Evolutionary conservation across 2,888 invertebrate species (phyloP).

Genomic region (Ennomos erosarius): DNA sequence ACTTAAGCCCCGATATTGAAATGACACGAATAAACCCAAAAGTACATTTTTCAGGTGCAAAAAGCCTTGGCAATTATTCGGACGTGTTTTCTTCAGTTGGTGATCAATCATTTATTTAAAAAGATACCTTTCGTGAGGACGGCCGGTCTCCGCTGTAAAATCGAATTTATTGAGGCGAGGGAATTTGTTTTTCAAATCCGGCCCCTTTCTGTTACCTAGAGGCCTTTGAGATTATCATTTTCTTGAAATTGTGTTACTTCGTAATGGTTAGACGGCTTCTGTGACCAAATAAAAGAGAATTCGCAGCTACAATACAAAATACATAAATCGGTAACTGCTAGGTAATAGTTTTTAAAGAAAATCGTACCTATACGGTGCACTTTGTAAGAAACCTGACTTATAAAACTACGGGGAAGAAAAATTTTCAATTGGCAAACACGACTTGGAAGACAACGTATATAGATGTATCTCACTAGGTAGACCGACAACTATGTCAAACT

Average conservation of each 20-base stretch:
- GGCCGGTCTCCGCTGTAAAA: conserved; percentile 29
- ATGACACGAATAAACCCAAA: conserved; percentile 21
- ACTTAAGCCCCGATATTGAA: conserved; percentile 5
- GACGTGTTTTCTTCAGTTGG: conserved; percentile 26
- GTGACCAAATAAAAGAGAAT: background rate
- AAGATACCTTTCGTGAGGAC: conserved; percentile 28
- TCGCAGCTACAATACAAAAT: too few relatives aligned
- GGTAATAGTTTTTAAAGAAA: too few relatives aligned
- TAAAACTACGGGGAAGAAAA: too few relatives aligned
- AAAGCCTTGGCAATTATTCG: conserved; percentile 35
- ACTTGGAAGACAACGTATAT: too few relatives aligned
- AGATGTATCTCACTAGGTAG: too few relatives aligned
- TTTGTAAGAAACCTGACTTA: too few relatives aligned
- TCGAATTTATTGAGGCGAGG: conserved; percentile 40
- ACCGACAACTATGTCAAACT: too few relatives aligned
- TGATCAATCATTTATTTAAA: conserved; percentile 48
- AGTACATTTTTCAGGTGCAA: conserved; percentile 27
- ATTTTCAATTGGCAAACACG: too few relatives aligned
- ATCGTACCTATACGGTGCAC: too few relatives aligned
- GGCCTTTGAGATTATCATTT: conserved; percentile 14
- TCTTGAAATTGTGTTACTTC: conserved; percentile 7
- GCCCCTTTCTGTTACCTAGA: conserved; percentile 18
- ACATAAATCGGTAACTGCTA: too few relatives aligned
- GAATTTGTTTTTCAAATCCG: conserved; percentile 17
- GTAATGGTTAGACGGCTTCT: background rate